phyloP scores from a whole-genome alignment of 2,797 vertebrate genomes.

The Lindbergichthys nudifrons region DNA sequence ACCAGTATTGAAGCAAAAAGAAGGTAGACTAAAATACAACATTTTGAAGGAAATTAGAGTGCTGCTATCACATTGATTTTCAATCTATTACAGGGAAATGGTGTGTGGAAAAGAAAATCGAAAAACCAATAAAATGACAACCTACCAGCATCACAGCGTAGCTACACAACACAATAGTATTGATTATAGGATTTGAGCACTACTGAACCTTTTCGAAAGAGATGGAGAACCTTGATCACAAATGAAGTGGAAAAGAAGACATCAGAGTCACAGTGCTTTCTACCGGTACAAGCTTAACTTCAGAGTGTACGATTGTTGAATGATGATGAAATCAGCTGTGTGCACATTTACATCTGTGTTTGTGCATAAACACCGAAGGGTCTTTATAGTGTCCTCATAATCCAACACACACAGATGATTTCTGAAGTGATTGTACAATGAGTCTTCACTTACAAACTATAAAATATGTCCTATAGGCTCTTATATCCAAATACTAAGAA shows the following conservation, averaged over 20 bases:
- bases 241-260: not conserved
- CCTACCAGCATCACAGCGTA: not conserved
- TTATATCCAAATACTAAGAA: not conserved
- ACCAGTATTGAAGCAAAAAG: too few relatives aligned
- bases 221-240: not conserved
- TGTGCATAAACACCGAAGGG: not conserved
- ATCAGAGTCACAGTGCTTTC: not conserved
- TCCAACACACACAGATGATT: not conserved
- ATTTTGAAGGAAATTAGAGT: not conserved
- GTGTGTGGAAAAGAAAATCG: not conserved
- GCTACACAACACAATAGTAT: not conserved
- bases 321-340: not conserved
- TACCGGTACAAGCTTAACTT: not conserved
- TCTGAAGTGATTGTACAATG: not conserved
- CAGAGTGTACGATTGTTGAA: not conserved
- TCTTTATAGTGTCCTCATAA: not conserved
- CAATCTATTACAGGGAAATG: not conserved
- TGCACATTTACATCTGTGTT: not conserved
- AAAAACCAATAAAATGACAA: not conserved
- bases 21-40: not conserved
- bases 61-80: constrained; percentile 24
- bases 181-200: not conserved
- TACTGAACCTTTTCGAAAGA: not conserved
- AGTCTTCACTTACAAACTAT: not conserved
- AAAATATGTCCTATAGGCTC: not conserved